These are phyloP conservation scores for Pogonophryne albipinna DNA, from an alignment of 2,797 vertebrate genomes.

Conservation along the genomic window DNA sequence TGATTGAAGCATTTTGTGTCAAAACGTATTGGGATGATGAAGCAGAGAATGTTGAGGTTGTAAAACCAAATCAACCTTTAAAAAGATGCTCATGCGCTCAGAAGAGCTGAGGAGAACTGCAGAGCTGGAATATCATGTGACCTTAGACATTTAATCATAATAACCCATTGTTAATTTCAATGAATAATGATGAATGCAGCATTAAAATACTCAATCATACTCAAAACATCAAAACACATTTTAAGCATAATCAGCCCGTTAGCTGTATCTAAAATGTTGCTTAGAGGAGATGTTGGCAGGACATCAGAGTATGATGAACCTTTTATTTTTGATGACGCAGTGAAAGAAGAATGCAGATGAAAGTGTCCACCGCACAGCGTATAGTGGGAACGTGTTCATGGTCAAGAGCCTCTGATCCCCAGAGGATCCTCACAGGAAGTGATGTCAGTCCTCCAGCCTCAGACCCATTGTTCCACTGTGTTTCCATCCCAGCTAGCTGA, in stretches of 20 bases:
- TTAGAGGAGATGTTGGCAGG: neutral
- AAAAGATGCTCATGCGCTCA: neutral
- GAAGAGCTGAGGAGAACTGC: neutral
- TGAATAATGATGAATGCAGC: neutral
- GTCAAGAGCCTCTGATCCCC: slow-evolving; percentile 34
- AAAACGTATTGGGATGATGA: neutral
- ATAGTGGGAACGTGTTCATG: slow-evolving; percentile 23
- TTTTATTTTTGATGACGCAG: neutral
- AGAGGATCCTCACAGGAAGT: slow-evolving; percentile 52
- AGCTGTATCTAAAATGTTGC: neutral
- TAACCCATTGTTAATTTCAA: neutral
- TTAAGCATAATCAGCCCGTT: neutral
- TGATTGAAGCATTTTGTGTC: neutral
- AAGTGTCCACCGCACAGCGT: neutral
- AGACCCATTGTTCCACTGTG: slow-evolving; percentile 72
- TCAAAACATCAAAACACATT: neutral
- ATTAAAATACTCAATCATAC: neutral
- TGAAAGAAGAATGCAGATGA: neutral
- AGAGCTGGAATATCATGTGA: neutral
- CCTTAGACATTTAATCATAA: neutral
- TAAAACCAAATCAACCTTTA: neutral
- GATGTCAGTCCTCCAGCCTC: slow-evolving; percentile 67
- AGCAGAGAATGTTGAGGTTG: neutral
- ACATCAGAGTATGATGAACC: neutral
- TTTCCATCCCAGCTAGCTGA: slow-evolving; percentile 64